Conservation (phyloP, 2,113 vertebrate species). For the Neogobius melanostomus region DNA sequence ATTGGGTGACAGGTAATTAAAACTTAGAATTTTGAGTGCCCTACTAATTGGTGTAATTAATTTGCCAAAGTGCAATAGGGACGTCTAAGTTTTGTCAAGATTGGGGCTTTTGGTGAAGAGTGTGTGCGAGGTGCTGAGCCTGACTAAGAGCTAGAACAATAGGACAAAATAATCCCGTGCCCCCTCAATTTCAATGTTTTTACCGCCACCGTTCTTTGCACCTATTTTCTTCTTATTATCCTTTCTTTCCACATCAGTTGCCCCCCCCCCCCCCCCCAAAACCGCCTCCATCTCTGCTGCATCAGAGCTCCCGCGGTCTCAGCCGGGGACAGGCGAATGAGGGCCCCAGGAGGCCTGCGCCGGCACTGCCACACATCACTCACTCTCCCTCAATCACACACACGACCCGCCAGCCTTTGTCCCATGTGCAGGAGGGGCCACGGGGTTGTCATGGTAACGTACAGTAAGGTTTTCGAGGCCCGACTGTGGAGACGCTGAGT, state of each 20-base stretch:
- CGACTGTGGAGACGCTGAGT: slow-evolving; percentile 84
- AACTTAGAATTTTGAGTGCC: slow-evolving; percentile 53
- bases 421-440: slow-evolving; percentile 82
- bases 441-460: slow-evolving; percentile 92
- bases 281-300: slow-evolving; percentile 56
- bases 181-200: slow-evolving; percentile 16
- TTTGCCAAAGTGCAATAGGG: slow-evolving; percentile 50
- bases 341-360: slow-evolving; percentile 70
- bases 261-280: slow-evolving; percentile 24
- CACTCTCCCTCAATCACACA: slow-evolving; percentile 50
- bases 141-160: slow-evolving; percentile 40
- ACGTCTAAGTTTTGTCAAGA: slow-evolving; percentile 40
- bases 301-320: slow-evolving; percentile 71
- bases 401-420: slow-evolving; percentile 86
- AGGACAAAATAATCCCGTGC: slow-evolving; percentile 19
- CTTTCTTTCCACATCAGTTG: slow-evolving; percentile 56
- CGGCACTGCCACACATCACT: slow-evolving; percentile 66
- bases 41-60: slow-evolving; percentile 64
- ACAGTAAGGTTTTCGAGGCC: slow-evolving; percentile 77
- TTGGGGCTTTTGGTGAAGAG: slow-evolving; percentile 9
- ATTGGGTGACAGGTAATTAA: slow-evolving; percentile 56
- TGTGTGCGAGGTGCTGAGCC: slow-evolving; percentile 16
- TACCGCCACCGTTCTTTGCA: slow-evolving; percentile 24
- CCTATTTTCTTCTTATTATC: slow-evolving; percentile 37
- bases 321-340: slow-evolving; percentile 71